Evolutionary conservation across 2,113 vertebrate species (phyloP), one percentile per base, ranked within the genome.

Genomic region (Bagarius yarrelli): DNA sequence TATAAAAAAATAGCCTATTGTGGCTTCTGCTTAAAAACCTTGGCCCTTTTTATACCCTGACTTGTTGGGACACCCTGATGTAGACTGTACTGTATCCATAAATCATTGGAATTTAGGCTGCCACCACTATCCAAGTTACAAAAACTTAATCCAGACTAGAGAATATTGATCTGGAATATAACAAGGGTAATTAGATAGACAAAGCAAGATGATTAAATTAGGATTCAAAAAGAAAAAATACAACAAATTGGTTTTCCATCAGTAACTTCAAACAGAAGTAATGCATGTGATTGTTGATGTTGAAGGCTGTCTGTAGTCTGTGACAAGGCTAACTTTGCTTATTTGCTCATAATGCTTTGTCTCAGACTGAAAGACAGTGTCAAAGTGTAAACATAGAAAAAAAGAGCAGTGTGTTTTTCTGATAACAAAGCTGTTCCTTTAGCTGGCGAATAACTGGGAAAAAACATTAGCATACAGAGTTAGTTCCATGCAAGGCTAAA

Each of bases 221-320:
- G n/a, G n/a, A 27, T 50, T 71, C 44, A 11, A n/a, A 21, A 8
- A 53, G n/a, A 52, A 50, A 52, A 50, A 50, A 16, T 9, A 19
- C n/a, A 18, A 25, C 25, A 18, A 11, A 44, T 14, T 15, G 57
- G 21, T 70, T 64, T 64, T 14, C 5, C 56, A 44, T 40, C 3
- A 18, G 40, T 23, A 8, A 50, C 66, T 25, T 69, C 5, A n/a
- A 40, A 57, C 32, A 14, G 1, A 56, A 59, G 19, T 27, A 55
- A 60, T 71, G 25, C 53, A n/a, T 15, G 36, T 4, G 27, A 21
- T 21, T 59, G 57, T 5, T 44, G 64, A 40, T 55, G 59, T 6
- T 79, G 21, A 67, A 36, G 2, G 9, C 50, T 21, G 21, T 71
- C 34, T 70, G 53, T 70, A 40, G 32, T 71, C 78, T 71, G 55